These are phyloP conservation scores for Pristionchus fissidentatus DNA, from an alignment of 2,888 invertebrate genomes.

Conservation along the genomic window DNA sequence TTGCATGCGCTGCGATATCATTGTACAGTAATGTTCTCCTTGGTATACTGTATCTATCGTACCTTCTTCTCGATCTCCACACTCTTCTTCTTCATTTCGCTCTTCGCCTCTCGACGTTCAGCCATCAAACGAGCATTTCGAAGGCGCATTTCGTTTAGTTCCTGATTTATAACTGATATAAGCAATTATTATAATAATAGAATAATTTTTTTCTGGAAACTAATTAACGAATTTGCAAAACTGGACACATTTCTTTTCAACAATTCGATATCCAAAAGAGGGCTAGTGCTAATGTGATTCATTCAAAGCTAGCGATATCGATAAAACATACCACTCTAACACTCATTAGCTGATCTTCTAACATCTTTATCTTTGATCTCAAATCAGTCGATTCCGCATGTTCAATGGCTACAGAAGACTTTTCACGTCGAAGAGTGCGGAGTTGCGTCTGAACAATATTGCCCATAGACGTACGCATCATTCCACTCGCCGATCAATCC, in stretches of 20 bases:
- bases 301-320: background rate
- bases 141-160: constrained; percentile 38
- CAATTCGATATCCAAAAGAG: no score
- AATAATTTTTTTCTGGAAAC: no score
- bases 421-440: constrained; percentile 24
- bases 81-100: background rate
- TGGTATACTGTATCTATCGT: background rate
- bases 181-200: no score
- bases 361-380: constrained; percentile 16
- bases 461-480: background rate
- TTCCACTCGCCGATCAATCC: background rate
- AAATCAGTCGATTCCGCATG: constrained; percentile 3
- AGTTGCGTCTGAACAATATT: constrained; percentile 37
- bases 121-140: constrained; percentile 30
- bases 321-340: constrained; percentile 26
- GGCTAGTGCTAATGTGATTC: background rate
- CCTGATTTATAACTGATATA: no score
- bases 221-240: no score
- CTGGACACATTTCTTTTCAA: no score
- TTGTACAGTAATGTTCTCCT: background rate
- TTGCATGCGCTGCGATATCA: no score
- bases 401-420: constrained; percentile 1
- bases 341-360: constrained; percentile 44
- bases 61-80: constrained; percentile 11
- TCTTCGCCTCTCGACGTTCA: constrained; percentile 20